Percentiles rank a stretch among this genome's conserved stretches.
These are phyloP conservation scores for Neodontobutis hainanensis DNA, from an alignment of 2,113 vertebrate species.

Conservation along the genomic window DNA sequence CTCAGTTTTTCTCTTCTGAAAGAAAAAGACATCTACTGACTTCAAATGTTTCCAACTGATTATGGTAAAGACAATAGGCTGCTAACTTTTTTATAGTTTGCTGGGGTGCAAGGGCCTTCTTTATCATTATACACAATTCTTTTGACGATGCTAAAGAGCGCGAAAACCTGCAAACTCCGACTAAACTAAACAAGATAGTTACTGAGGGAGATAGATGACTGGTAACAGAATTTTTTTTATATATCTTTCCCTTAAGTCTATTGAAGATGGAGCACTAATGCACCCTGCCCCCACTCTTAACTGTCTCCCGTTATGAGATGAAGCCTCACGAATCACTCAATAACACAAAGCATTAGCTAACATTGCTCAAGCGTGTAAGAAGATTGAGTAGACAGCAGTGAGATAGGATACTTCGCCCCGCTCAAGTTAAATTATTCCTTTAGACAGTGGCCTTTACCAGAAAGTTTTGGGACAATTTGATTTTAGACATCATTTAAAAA, in stretches of 20 bases:
- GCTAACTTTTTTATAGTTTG: too few species aligned
- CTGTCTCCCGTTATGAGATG: slow-evolving; percentile 6
- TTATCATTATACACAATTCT: neutral
- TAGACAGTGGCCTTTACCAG: too few species aligned
- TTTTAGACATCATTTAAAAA: too few species aligned
- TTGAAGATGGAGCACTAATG: slow-evolving; percentile 12
- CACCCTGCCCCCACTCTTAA: neutral
- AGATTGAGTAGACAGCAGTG: slow-evolving; percentile 19
- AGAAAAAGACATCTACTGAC: too few species aligned
- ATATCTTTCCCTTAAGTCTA: slow-evolving; percentile 1
- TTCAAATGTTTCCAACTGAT: too few species aligned
- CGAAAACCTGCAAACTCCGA: slow-evolving; percentile 1
- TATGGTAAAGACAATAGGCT: too few species aligned
- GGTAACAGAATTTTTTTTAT: slow-evolving; percentile 14
- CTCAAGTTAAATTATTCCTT: neutral
- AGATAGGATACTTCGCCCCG: slow-evolving; percentile 1
- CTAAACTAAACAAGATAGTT: slow-evolving; percentile 12
- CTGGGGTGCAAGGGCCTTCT: too few species aligned
- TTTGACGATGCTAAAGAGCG: neutral
- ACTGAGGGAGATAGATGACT: slow-evolving; percentile 7
- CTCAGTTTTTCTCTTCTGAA: neutral
- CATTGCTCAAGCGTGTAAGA: slow-evolving; percentile 31
- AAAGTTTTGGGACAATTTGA: too few species aligned
- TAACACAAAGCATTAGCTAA: slow-evolving; percentile 36
- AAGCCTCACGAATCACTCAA: slow-evolving; percentile 26